These are phyloP conservation scores for Ceratoteleas bidentatus DNA, from an alignment of 1,140 invertebrate genomes.

Conservation along the genomic window DNA sequence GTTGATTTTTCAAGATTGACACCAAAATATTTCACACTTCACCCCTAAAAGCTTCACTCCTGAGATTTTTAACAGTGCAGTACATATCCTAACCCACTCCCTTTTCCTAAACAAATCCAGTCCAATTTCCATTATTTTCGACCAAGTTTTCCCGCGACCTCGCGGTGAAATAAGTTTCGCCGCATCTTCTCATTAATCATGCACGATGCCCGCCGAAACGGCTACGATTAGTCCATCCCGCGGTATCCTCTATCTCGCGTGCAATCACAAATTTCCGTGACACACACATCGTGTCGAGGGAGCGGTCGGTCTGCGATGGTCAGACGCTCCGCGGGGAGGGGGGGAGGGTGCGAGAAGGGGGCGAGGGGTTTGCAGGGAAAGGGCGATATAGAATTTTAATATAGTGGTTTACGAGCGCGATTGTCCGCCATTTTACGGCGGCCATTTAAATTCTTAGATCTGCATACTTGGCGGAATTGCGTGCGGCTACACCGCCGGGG, in stretches of 20 bases:
- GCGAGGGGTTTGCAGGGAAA: no score
- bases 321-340: no score
- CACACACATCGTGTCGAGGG: constrained; percentile 53
- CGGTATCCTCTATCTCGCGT: constrained; percentile 55
- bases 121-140: constrained; percentile 36
- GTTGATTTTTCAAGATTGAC: no score
- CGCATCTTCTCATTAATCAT: constrained; percentile 53
- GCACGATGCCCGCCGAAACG: constrained; percentile 44
- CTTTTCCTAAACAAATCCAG: no score
- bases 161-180: constrained; percentile 47
- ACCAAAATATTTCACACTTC: no score
- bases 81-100: no score
- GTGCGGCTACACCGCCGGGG: constrained; percentile 64
- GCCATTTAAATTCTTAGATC: constrained; percentile 82
- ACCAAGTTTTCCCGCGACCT: constrained; percentile 20
- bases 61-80: no score
- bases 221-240: constrained; percentile 59
- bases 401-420: constrained; percentile 82
- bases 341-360: no score
- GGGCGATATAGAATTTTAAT: constrained; percentile 82
- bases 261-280: constrained; percentile 66
- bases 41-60: no score
- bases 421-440: constrained; percentile 81
- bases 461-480: constrained; percentile 81
- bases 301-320: constrained; percentile 53